phyloP scores from a whole-genome alignment of 2,888 invertebrate species.

The Athrips mouffetella region DNA sequence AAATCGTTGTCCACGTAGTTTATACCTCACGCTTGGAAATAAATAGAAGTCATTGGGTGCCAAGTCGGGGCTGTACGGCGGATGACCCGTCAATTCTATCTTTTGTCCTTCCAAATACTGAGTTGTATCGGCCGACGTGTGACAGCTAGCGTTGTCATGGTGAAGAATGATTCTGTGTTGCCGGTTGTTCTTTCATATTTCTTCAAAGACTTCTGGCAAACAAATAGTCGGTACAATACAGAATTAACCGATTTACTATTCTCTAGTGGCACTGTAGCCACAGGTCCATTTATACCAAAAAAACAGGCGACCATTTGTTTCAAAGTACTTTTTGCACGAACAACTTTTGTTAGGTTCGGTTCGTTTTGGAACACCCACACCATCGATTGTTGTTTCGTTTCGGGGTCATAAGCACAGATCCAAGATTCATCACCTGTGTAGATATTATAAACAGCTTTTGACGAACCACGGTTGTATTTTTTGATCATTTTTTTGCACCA shows the following conservation, averaged over 20 bases:
- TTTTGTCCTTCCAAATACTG: no score
- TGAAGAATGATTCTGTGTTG: background rate
- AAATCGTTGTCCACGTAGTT: conserved; percentile 23
- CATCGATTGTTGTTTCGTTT: no score
- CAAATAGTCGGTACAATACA: conserved; percentile 25
- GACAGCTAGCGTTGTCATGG: background rate
- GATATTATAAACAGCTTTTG: no score
- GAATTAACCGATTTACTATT: conserved; percentile 26
- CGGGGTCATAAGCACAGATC: no score
- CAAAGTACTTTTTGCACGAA: no score
- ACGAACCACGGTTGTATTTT: conserved; percentile 14
- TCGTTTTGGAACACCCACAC: no score
- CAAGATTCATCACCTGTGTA: no score
- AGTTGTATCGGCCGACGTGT: background rate
- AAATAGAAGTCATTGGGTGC: conserved; percentile 19
- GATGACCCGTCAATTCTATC: conserved; percentile 2
- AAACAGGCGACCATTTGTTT: no score
- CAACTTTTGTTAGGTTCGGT: no score
- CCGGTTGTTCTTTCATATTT: conserved; percentile 7
- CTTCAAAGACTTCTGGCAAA: conserved; percentile 5
- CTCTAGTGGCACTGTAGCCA: conserved; percentile 26
- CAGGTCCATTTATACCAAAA: conserved; percentile 28
- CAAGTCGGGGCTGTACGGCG: conserved; percentile 2
- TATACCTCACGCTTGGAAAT: conserved; percentile 21
- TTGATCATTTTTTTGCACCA: conserved; percentile 28